These are phyloP conservation scores for Eudorcas thomsonii DNA, from an alignment of 2,113 vertebrate genomes.

Conservation along the genomic window DNA sequence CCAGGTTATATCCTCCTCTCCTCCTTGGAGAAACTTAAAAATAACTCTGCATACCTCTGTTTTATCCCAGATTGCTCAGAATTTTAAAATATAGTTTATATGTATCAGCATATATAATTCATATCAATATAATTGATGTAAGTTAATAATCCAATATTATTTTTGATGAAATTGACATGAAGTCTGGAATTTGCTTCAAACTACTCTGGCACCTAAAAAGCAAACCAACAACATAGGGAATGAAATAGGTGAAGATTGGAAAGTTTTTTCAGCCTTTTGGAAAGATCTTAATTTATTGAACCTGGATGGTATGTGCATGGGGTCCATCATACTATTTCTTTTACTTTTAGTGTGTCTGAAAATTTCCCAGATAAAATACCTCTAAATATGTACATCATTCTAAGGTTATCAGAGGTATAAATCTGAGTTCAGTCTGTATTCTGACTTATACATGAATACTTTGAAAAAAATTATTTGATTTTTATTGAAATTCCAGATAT, in stretches of 20 bases:
- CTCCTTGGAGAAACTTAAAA: not conserved
- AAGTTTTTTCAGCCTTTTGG: not conserved
- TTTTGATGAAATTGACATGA: not conserved
- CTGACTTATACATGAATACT: not conserved
- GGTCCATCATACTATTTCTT: not conserved
- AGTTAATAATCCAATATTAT: not conserved
- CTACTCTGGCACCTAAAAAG: not conserved
- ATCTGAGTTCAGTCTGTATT: not conserved
- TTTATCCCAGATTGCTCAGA: not conserved
- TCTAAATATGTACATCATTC: not conserved
- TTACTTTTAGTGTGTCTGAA: not conserved
- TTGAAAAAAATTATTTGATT: not conserved
- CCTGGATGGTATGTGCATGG: not conserved
- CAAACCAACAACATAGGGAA: not conserved
- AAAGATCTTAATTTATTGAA: not conserved
- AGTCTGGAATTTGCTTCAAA: not conserved
- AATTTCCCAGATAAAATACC: not conserved
- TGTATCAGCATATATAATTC: not conserved
- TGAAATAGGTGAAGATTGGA: not conserved
- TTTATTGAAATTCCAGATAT: not conserved
- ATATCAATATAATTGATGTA: not conserved
- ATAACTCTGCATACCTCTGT: not conserved
- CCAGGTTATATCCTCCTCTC: not conserved
- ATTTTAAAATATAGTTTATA: not conserved
- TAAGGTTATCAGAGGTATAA: not conserved